Evolutionary conservation across 2,113 vertebrate species (phyloP), one percentile per base, ranked within the genome.

Genomic region (Patagioenas fasciata): DNA sequence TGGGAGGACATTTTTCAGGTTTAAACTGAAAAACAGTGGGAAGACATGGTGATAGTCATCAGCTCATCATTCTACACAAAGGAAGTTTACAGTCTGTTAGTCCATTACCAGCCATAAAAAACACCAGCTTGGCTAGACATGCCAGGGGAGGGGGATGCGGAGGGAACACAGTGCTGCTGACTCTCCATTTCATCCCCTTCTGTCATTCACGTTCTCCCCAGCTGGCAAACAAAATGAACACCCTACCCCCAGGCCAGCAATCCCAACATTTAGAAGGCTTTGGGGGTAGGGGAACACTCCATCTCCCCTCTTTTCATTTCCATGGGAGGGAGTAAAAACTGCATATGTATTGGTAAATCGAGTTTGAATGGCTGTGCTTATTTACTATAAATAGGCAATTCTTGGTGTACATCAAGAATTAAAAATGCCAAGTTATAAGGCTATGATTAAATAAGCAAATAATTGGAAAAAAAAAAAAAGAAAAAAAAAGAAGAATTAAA

Each of bases 151-250:
- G 40, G 40, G 40, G 40, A 40, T 12, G 13, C 40, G 40, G 6
- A 70, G 15, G 8, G 28, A 12, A 50, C 15, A 29, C 1, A 17
- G 9, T 16, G 32, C 10, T 51, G 3, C 17, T 61, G 17, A 36
- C 4, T 69, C 38, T 19, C 19, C 4, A 7, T 50, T 90, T 58
- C 0, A 1, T 6, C 5, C 29, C 18, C 9, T 62, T 86, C 47
- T 9, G 6, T 11, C 26, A 36, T 13, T 34, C 25, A 21, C 0
- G 1, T 62, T 61, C 19, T 88, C 34, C 36, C 5, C 11, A 1
- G 0, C 70, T 40, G 61, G 31, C 20, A 56, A 80, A 29, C 5
- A 61, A 65, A 85, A 77, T 14, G 19, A 60, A 53, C 5, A 47
- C 5, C 3, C 10, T 61, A 5, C 36, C 4, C 15, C 21, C 36